A percentile compares a stretch with the other conserved stretches of the same genome.
phyloP scores from a whole-genome alignment of 2,888 invertebrate species.

The Drosophila prostipennis region DNA sequence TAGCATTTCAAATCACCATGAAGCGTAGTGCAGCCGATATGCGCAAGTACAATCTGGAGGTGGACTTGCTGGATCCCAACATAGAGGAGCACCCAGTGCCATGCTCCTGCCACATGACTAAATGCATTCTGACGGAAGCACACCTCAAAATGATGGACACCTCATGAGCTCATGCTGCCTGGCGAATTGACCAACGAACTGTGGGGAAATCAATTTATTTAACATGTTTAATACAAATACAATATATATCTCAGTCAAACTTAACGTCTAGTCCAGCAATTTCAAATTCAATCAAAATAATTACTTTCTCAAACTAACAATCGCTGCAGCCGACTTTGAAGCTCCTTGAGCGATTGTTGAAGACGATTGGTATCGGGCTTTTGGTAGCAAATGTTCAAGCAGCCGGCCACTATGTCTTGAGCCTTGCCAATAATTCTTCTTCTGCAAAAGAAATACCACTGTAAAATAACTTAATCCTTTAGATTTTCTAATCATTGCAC shows the following conservation, averaged over 20 bases:
- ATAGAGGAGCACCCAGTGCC: conserved; percentile 90
- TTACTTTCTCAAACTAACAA: conserved; percentile 51
- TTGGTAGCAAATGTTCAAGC: conserved; percentile 90
- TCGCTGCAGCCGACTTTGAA: conserved; percentile 83
- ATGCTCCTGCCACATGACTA: conserved; percentile 91
- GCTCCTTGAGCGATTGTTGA: conserved; percentile 85
- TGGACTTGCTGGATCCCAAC: conserved; percentile 89
- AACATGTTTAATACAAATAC: conserved; percentile 55
- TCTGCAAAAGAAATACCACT: conserved; percentile 83
- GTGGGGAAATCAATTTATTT: conserved; percentile 37
- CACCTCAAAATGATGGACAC: conserved; percentile 79
- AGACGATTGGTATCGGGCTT: conserved; percentile 88
- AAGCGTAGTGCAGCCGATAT: conserved; percentile 77
- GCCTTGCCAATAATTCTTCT: conserved; percentile 88
- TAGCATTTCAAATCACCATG: conserved; percentile 89
- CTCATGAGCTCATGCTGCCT: conserved; percentile 18
- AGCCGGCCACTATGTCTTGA: conserved; percentile 90
- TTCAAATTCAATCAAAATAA: conserved; percentile 4
- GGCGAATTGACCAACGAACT: conserved; percentile 14
- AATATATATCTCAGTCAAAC: conserved; percentile 70
- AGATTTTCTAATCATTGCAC: conserved; percentile 18
- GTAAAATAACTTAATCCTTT: background rate
- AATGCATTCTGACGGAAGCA: conserved; percentile 89
- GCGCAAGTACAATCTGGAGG: conserved; percentile 87
- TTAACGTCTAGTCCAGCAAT: conserved; percentile 55